Evolutionary conservation across 2,797 vertebrate species (phyloP).

Genomic region (Anguilla megastoma): DNA sequence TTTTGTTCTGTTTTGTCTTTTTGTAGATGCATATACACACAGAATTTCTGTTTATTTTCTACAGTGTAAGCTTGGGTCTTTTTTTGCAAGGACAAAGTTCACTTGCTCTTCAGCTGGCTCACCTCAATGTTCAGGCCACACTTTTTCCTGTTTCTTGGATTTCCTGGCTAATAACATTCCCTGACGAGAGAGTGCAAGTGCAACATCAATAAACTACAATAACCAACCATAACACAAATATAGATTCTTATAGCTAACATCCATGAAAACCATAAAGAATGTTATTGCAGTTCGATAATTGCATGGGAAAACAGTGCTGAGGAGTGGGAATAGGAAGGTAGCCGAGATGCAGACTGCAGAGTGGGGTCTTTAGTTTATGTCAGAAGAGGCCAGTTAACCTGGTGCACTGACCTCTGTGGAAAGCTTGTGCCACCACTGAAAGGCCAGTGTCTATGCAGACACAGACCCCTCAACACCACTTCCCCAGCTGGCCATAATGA

Average conservation of each 20-base stretch:
- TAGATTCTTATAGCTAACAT: neutral
- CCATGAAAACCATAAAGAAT: neutral
- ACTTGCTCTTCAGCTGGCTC: too few relatives aligned
- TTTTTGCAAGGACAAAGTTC: too few relatives aligned
- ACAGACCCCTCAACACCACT: neutral
- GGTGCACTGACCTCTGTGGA: neutral
- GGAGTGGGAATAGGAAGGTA: neutral
- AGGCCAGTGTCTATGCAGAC: neutral
- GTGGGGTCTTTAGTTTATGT: too few relatives aligned
- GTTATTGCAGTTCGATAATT: neutral
- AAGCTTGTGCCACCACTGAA: neutral
- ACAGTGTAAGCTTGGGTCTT: too few relatives aligned
- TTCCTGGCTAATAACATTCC: neutral
- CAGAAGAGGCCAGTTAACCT: neutral
- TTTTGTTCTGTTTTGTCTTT: too few relatives aligned
- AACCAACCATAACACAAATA: neutral
- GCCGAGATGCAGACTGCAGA: neutral
- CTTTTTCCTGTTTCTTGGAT: too few relatives aligned
- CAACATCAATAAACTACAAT: neutral
- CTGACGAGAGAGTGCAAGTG: neutral
- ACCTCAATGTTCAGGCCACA: too few relatives aligned
- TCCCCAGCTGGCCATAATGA: neutral
- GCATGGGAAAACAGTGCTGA: neutral
- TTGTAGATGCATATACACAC: too few relatives aligned
- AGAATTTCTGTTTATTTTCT: too few relatives aligned